Base-by-base conservation (phyloP, 37 sponge, comb jelly and placozoan species). In the Spongilla lacustris region DNA sequence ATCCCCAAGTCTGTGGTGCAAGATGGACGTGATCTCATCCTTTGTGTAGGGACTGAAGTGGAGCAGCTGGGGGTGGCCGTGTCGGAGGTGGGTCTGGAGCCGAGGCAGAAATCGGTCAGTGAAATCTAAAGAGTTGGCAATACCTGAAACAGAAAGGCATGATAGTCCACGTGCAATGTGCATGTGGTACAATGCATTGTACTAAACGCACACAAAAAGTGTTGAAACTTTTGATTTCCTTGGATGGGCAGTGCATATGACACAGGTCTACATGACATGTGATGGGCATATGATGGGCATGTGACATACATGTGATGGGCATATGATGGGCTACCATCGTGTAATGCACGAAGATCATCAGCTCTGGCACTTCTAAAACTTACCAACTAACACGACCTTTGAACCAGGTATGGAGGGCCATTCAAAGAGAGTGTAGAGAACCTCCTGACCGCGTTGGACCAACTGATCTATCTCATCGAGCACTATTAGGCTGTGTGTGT, bases 381-480 rank as follows among this genome's bases (percentile, higher is more conserved):
- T 66, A 95, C 94, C 95, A 66, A 97, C 86, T 29, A 97, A 91
- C 0, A 95, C 28, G 8, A 97, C 89, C 38, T 84, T 85, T 41
- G 95, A 95, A 36, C 76, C 41, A 4, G 89, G 83, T 19, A 95
- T 88, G 24, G 90, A 71, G 10, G 98, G 90, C 95, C 93, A 95
- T 66, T 93, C 95, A 83, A 97, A 97, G 58, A 97, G 37, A 13
- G 89, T 82, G 86, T 97, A 97, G 26, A 97, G 92, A 0, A 95
- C 78, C 38, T 94, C 86, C 73, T 94, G 95, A 22, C 89, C 86
- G 34, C 78, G 77, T 66, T 66, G 74, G 35, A 84, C 83, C 80
- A 98, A 48, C 78, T 93, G 92, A 76, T 98, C 98, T 29, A 98
- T 73, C 77, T 98, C 98, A 76, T 98, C 98, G 36, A 98, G 73